Evolutionary conservation across 2,888 invertebrate genomes (phyloP), one percentile per base, ranked within the genome.

Genomic region (Phaedon cochleariae): DNA sequence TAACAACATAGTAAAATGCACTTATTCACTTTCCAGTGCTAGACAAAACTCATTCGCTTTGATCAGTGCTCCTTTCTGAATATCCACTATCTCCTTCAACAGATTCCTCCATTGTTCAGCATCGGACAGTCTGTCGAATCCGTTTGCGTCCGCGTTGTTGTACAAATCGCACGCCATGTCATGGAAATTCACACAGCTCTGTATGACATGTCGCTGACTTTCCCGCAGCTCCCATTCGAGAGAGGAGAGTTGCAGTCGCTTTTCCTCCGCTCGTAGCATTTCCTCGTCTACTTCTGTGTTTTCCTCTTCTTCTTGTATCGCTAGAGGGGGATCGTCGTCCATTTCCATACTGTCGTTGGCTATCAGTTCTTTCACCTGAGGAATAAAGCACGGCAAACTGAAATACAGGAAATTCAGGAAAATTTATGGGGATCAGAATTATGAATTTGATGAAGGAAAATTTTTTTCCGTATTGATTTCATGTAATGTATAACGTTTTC

Each of bases 331-430:
- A 12, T 68, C 69, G n/a, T 76, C 73, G 5, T 65, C 68, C 21
- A 62, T 57, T 6, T 71, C 65, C 45, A 59, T 1, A 17, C 61
- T 68, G 59, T 82, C 81, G 34, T 63, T 75, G 2, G 80, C 81
- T 7, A 94, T 95, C 63, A 98, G 86, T 86, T 98, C 98, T 84
- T 98, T 98, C 22, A 98, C 97, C 72, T 72, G 22, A 52, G n/a
- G n/a, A 64, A 18, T 10, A 45, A 62, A 54, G 26, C n/a, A 22
- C 5, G 4, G 5, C n/a, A 2, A 51, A 20, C 18, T 26, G 26
- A 26, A 26, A 26, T 26, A 26, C 7, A 5, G 26, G 26, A 26
- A 26, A 5, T 7, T 7, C 7, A 26, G 4, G 18, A 51, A 51
- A n/a, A n/a, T n/a, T n/a, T n/a, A n/a, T n/a, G n/a, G n/a, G n/a